Base-by-base conservation (phyloP, 2,888 invertebrate species). In the Limenitis camilla region DNA sequence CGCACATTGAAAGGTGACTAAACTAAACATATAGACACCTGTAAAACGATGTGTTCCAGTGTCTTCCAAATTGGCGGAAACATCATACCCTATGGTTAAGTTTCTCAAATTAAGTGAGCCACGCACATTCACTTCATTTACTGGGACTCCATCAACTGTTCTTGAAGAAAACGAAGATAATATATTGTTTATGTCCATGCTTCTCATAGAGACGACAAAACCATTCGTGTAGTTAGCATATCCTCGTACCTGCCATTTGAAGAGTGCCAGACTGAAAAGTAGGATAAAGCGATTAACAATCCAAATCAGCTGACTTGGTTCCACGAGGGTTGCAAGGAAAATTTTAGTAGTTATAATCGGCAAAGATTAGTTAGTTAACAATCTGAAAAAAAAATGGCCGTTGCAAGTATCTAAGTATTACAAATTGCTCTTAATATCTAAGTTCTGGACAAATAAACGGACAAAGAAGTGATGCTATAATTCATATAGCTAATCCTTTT, bases 141-240 rank as follows among this genome's bases (percentile, higher is more conserved):
- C 51, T 0, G 27, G 3, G 0, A 55, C 63, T 0, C 56, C 63
- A 29, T 69, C 53, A 0, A 65, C 52, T 1, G 40, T 55, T 10
- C 45, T 52, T 1, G 44, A 60, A 0, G 6, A n/a, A 0, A 72
- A 49, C 0, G 1, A 0, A 0, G 59, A 43, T 1, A 19, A 1
- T 0, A 78, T 61, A 4, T 56, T 28, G 0, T 42, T 56, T 0
- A 81, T 19, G 8, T 74, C 71, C 0, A 81, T 61, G 29, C 65
- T 69, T 47, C 80, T 70, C 1, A 81, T 63, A n/a, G 80, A 74
- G 0, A 79, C 57, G 0, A 81, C 58, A 45, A 81, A 83, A 0
- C 78, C 81, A 11, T 82, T 75, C 8, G 71, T 69, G 56, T 80
- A 82, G 1, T 56, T 63, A 0, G 68, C 75, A 32, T 66, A 68